Percentiles rank a stretch among this genome's conserved stretches.
These are phyloP conservation scores for Drosophila asahinai DNA, from an alignment of 1,140 invertebrate genomes.

Conservation along the genomic window DNA sequence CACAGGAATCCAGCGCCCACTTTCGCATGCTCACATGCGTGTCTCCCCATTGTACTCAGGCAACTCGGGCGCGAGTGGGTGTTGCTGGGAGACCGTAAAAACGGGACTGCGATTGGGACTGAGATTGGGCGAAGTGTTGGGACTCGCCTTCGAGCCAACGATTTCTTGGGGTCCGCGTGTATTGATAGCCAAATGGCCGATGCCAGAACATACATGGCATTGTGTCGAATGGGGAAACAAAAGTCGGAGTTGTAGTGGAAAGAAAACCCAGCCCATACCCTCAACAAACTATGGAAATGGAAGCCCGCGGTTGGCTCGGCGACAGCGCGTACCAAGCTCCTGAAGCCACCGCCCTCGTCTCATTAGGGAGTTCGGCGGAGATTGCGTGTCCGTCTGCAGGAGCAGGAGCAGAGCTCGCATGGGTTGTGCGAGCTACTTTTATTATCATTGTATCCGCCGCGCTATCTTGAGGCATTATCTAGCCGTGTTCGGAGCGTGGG, in stretches of 20 bases:
- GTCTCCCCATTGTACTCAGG: conserved; percentile 55
- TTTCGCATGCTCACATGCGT: conserved; percentile 60
- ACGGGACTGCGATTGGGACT: conserved; percentile 3
- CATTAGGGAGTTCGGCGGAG: conserved; percentile 58
- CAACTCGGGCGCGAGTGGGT: conserved; percentile 47
- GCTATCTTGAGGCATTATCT: conserved; percentile 60
- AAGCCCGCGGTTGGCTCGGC: conserved; percentile 53
- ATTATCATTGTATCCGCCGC: conserved; percentile 59
- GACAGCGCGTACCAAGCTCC: conserved; percentile 74
- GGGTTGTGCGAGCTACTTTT: conserved; percentile 38
- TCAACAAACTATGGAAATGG: conserved; percentile 68
- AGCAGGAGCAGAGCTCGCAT: conserved; percentile 44
- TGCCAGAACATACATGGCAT: conserved; percentile 59
- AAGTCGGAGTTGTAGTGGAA: conserved; percentile 34
- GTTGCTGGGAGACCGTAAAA: conserved; percentile 57
- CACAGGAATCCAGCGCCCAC: conserved; percentile 10
- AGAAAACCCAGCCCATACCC: conserved; percentile 16
- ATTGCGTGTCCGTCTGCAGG: conserved; percentile 64
- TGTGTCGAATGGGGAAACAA: conserved; percentile 41
- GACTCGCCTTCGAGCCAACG: conserved; percentile 63
- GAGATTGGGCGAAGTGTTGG: not conserved
- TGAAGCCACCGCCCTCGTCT: conserved; percentile 30
- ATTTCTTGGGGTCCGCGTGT: conserved; percentile 57
- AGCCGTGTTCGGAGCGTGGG: conserved; percentile 57
- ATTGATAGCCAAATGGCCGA: conserved; percentile 66